Evolutionary conservation across 2,113 vertebrate species (phyloP).

Genomic region (Artemisiospiza belli): DNA sequence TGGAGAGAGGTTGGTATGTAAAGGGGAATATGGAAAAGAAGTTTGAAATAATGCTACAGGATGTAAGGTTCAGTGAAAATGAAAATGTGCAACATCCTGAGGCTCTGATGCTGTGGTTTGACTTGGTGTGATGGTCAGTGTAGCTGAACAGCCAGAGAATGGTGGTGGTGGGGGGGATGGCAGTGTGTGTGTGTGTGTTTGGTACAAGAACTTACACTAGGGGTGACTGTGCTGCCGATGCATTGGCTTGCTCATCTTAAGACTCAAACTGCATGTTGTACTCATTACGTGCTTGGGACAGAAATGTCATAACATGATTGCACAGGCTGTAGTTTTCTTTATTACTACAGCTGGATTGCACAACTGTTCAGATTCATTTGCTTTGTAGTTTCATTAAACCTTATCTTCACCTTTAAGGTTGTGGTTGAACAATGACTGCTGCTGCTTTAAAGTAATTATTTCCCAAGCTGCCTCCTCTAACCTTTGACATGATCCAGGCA

Average conservation of each 20-base stretch:
- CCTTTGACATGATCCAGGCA: not conserved
- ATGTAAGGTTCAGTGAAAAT: not conserved
- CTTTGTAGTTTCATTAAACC: not conserved
- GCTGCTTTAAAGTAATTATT: not conserved
- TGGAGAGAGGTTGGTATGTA: not conserved
- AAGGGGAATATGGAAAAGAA: not conserved
- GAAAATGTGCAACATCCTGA: not conserved
- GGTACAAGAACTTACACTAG: not conserved
- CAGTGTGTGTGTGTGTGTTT: not conserved
- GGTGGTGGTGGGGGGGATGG: accelerated
- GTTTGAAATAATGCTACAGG: not conserved
- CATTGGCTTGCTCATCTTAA: not conserved
- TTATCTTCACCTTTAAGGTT: not conserved
- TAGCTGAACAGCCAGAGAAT: not conserved
- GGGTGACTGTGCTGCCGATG: not conserved
- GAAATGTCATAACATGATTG: not conserved
- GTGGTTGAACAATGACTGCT: not conserved
- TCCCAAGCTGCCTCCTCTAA: not conserved
- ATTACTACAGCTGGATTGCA: not conserved
- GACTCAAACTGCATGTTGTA: not conserved
- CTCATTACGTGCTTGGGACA: not conserved
- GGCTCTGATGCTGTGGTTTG: not conserved
- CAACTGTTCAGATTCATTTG: not conserved
- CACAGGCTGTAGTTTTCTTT: not conserved
- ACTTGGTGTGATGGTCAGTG: too few species aligned